Percentiles rank a stretch among this genome's conserved stretches.
phyloP scores from a whole-genome alignment of 2,797 vertebrate species.

The Molossus alvarezi region DNA sequence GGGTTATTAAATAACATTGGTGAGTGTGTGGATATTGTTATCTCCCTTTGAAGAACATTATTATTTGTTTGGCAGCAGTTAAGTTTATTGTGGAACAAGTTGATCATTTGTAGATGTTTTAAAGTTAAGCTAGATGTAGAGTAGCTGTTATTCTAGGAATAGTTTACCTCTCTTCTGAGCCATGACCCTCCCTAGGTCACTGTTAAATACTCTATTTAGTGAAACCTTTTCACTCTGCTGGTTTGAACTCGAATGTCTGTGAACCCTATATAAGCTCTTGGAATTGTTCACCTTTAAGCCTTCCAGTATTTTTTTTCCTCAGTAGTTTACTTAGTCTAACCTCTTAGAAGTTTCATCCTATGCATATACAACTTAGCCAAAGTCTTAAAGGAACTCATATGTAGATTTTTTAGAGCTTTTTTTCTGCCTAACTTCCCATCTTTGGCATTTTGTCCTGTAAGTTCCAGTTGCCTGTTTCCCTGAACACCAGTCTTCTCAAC shows the following conservation, averaged over 20 bases:
- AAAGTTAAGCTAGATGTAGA: not conserved
- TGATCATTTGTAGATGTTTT: not conserved
- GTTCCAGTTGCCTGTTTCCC: not conserved
- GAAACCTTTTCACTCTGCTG: not conserved
- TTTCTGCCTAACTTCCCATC: slow-evolving; percentile 1
- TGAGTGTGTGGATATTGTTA: not conserved
- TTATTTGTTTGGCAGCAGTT: slow-evolving; percentile 20
- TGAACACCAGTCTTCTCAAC: not conserved
- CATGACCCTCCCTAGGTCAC: not conserved
- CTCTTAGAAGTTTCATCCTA: not conserved
- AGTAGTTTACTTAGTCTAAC: not conserved
- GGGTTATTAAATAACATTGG: not conserved
- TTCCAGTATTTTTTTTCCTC: not conserved
- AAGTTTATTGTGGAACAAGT: not conserved
- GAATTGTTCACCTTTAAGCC: not conserved
- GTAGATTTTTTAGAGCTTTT: slow-evolving; percentile 5
- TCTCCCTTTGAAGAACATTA: not conserved
- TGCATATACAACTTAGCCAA: not conserved
- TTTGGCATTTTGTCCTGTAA: not conserved
- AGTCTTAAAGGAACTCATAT: not conserved
- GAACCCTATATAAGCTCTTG: not conserved
- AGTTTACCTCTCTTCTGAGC: not conserved
- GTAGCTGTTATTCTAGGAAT: not conserved
- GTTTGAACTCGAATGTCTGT: not conserved
- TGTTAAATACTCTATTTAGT: not conserved